Percentiles rank a stretch among this genome's conserved stretches.
Evolutionary conservation across 2,888 invertebrate species (phyloP).

Genomic region (Lacanobia wlatinum): DNA sequence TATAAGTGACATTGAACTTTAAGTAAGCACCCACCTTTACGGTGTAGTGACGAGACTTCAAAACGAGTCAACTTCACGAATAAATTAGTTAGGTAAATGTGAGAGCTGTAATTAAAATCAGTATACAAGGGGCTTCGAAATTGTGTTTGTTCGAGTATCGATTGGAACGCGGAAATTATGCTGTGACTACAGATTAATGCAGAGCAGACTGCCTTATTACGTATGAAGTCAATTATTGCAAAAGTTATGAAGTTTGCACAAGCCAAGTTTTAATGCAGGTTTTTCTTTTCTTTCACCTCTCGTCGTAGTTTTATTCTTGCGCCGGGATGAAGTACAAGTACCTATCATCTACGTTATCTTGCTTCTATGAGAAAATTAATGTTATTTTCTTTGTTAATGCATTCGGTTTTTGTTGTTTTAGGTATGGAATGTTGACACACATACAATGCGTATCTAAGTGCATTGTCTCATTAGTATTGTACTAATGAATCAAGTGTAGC

Average conservation of each 20-base stretch:
- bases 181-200: conserved; percentile 28
- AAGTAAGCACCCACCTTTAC: conserved; percentile 53
- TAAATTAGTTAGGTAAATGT: conserved; percentile 58
- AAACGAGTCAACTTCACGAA: conserved; percentile 58
- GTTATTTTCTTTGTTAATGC: conserved; percentile 1
- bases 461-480: conserved; percentile 5
- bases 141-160: conserved; percentile 44
- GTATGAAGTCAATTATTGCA: conserved; percentile 39
- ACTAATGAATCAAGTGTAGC: conserved; percentile 8
- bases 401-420: conserved; percentile 3
- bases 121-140: conserved; percentile 31
- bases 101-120: conserved; percentile 55
- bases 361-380: conserved; percentile 2
- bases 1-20: conserved; percentile 58
- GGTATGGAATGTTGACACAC: neutral
- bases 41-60: conserved; percentile 58
- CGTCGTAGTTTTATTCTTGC: conserved; percentile 40
- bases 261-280: conserved; percentile 37
- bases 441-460: neutral
- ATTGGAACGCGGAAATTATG: conserved; percentile 41
- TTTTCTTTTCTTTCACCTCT: conserved; percentile 18
- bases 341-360: conserved; percentile 16
- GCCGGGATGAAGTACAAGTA: conserved; percentile 3
- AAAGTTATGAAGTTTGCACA: conserved; percentile 31
- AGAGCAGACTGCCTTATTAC: conserved; percentile 19